Percentiles rank a stretch among this genome's conserved stretches.
Evolutionary conservation across 2,888 invertebrate genomes (phyloP).

Genomic region (Habrosyne pyritoides): DNA sequence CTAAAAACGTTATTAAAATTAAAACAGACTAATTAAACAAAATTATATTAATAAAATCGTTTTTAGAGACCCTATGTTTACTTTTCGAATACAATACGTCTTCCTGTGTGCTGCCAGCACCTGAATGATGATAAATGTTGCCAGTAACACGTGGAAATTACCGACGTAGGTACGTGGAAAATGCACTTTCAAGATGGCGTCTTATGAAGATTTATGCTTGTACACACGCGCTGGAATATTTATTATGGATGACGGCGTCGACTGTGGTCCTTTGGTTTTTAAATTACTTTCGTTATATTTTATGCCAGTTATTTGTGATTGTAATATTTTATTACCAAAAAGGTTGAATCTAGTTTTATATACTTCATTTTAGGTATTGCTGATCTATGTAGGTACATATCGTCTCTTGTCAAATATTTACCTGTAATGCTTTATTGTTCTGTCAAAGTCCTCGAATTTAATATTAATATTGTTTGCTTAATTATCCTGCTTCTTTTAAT

Average conservation of each 20-base stretch:
- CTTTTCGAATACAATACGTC: constrained; percentile 34
- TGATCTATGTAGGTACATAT: too few species aligned
- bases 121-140: constrained; percentile 54
- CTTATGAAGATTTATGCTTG: constrained; percentile 45
- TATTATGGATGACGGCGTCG: constrained; percentile 32
- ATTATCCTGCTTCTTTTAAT: too few species aligned
- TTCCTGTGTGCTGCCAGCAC: constrained; percentile 35
- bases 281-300: constrained; percentile 29
- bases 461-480: too few species aligned
- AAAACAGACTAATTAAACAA: background rate
- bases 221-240: constrained; percentile 35
- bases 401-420: too few species aligned
- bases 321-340: too few species aligned
- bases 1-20: too few species aligned
- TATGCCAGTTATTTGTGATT: constrained; percentile 23
- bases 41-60: background rate
- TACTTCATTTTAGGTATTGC: too few species aligned
- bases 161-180: constrained; percentile 40
- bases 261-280: constrained; percentile 20
- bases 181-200: constrained; percentile 53
- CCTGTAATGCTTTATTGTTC: too few species aligned
- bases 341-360: too few species aligned
- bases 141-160: constrained; percentile 43
- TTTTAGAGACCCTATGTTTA: constrained; percentile 11
- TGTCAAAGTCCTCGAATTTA: too few species aligned